Evolutionary conservation across 2,888 invertebrate genomes (phyloP).

Genomic region (Coremacera marginata): DNA sequence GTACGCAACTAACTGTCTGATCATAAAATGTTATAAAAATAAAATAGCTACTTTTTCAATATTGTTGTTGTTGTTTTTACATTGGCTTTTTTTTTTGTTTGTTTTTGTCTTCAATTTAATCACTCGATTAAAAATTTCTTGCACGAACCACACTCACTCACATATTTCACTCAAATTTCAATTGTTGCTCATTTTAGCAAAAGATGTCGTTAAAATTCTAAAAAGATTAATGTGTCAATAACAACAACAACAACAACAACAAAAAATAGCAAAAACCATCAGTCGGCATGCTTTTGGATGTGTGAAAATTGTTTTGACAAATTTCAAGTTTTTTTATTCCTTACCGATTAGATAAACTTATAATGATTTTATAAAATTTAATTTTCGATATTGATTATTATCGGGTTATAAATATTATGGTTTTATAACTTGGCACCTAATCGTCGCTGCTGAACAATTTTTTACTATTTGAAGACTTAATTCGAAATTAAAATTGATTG

Average conservation of each 20-base stretch:
- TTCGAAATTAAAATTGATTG: no score
- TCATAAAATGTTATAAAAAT: slow-evolving; percentile 13
- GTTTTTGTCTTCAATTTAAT: neutral
- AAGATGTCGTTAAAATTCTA: neutral
- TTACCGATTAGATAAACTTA: neutral
- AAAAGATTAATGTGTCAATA: neutral
- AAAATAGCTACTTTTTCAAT: neutral
- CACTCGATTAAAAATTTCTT: neutral
- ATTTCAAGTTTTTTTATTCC: neutral
- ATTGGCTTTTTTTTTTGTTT: neutral
- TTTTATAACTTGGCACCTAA: neutral
- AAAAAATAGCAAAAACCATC: neutral
- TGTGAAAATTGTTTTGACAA: neutral
- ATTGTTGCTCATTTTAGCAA: neutral
- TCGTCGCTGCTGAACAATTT: no score
- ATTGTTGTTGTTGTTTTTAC: neutral
- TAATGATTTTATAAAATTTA: neutral
- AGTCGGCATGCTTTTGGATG: slow-evolving; percentile 1
- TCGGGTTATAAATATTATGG: neutral
- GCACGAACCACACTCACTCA: neutral
- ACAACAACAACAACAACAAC: no score
- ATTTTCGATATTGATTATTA: neutral
- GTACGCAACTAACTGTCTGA: slow-evolving; percentile 2
- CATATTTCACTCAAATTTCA: neutral
- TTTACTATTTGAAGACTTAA: no score